Evolutionary conservation across 2,797 vertebrate species (phyloP), one percentile per base, ranked within the genome.

Genomic region (Menidia menidia): DNA sequence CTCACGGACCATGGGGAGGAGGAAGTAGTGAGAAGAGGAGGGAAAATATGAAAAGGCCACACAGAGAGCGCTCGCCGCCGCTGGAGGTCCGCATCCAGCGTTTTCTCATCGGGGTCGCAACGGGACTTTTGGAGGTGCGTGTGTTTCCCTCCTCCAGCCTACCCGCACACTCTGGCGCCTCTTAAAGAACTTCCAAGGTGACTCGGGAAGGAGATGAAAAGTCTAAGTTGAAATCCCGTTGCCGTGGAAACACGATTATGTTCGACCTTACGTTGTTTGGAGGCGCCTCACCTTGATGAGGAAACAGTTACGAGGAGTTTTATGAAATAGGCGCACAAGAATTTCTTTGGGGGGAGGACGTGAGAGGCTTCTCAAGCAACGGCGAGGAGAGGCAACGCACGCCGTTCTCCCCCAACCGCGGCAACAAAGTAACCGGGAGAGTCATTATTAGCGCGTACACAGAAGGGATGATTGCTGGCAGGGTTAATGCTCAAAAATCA

Each of bases 1-100:
- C 87, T 92, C 86, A 92, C 71, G 81, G 72, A 76, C 80, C 65
- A 73, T 67, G 65, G 82, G 71, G 76, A 87, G 62, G 69, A 79
- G 72, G 73, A 77, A 80, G 78, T 15, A 51, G 4, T 62, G 43
- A 54, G 69, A 73, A 54, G 68, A 68, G 32, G 56, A 47, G 42
- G 44, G 56, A 16, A 55, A 45, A 53, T 30, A 78, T 71, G 78
- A 87, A 87, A 87, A 88, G 85, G 85, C 83, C 74, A 88, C 83
- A 80, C 41, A 33, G 72, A 69, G 83, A 85, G 71, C 77, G 59
- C 68, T 80, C 67, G 51, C 70, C 68, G 76, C 48, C 68, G 66
- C 84, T 61, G 63, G 60, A 81, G 78, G 56, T 82, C 85, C 77
- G 78, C 85, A 64, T 73, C 42, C 41, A n/a, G 50, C 12, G 47